Percentiles rank a stretch among this genome's conserved stretches.
These are phyloP conservation scores for Drosophila neonasuta DNA, from an alignment of 2,888 invertebrate species.

Conservation along the genomic window DNA sequence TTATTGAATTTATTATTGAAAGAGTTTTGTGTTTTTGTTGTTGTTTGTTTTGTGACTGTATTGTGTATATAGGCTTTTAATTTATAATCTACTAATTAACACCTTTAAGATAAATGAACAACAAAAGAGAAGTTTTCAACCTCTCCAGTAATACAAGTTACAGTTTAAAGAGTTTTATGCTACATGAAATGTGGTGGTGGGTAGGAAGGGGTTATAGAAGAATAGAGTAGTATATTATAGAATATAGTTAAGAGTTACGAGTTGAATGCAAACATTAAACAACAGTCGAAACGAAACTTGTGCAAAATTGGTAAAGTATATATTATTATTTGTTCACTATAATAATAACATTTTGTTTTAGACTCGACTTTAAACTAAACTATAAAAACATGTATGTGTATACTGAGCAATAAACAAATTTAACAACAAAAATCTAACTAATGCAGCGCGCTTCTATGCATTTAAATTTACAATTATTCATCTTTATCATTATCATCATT, in stretches of 20 bases:
- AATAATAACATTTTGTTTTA: constrained; percentile 25
- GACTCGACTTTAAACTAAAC: constrained; percentile 28
- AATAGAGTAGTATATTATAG: constrained; percentile 2
- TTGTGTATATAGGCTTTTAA: constrained; percentile 13
- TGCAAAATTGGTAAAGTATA: constrained; percentile 36
- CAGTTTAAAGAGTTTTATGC: constrained; percentile 25
- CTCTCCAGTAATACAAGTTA: constrained; percentile 39
- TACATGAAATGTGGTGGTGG: constrained; percentile 19
- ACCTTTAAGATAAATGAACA: constrained; percentile 57
- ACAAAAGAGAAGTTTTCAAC: constrained; percentile 61
- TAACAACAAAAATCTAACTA: constrained; percentile 41
- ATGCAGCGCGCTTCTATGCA: constrained; percentile 28
- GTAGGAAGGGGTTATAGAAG: neutral
- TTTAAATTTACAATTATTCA: constrained; percentile 25
- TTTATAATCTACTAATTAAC: constrained; percentile 57
- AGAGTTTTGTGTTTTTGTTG: constrained; percentile 25
- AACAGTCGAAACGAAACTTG: constrained; percentile 44
- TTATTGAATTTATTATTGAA: constrained; percentile 18
- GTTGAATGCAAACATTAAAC: constrained; percentile 37
- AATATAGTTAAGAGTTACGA: constrained; percentile 15
- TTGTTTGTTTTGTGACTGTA: constrained; percentile 14
- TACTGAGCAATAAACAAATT: constrained; percentile 41
- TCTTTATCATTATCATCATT: constrained; percentile 7
- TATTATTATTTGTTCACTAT: constrained; percentile 23
- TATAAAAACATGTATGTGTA: constrained; percentile 18